A percentile compares a stretch with the other conserved stretches of the same genome.
Conservation (phyloP, 2,797 vertebrate genomes). For the Salarias fasciatus region DNA sequence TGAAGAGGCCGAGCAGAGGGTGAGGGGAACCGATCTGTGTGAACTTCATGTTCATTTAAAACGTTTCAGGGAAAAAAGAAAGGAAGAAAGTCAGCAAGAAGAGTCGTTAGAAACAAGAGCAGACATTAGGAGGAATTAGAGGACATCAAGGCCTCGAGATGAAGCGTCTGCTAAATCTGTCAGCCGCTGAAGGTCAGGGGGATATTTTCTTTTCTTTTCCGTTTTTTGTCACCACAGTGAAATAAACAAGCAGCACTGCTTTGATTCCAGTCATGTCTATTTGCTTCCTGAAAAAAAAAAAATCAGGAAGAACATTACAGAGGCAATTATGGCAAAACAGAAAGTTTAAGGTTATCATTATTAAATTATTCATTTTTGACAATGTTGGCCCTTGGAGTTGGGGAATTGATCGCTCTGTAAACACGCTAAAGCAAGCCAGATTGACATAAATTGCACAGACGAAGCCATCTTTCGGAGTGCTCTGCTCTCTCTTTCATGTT, state of each 20-base stretch:
- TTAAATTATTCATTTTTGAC: conserved; percentile 76
- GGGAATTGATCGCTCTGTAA: conserved; percentile 79
- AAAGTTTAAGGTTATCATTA: conserved; percentile 72
- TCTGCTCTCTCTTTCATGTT: conserved; percentile 74
- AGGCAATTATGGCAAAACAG: conserved; percentile 67
- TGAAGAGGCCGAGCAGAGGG: conserved; percentile 18
- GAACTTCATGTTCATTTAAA: conserved; percentile 20
- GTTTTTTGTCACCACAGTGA: conserved; percentile 32
- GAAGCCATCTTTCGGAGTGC: conserved; percentile 56
- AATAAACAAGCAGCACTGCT: conserved; percentile 58
- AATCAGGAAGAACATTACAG: conserved; percentile 58
- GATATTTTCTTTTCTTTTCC: too few relatives aligned
- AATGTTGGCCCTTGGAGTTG: conserved; percentile 69
- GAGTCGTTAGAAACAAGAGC: conserved; percentile 2
- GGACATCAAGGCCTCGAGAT: conserved; percentile 9
- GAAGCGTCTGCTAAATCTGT: conserved; percentile 27
- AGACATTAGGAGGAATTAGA: conserved; percentile 22
- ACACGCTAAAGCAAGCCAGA: conserved; percentile 70
- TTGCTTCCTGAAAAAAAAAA: conserved; percentile 23
- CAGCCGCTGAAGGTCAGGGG: conserved; percentile 42
- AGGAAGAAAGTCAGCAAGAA: not conserved
- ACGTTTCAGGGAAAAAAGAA: too few relatives aligned
- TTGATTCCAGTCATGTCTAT: conserved; percentile 53
- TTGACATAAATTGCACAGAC: conserved; percentile 74
- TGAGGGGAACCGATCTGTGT: conserved; percentile 23